A percentile compares a stretch with the other conserved stretches of the same genome.
These are phyloP conservation scores for Andrena flavipes DNA, from an alignment of 2,888 invertebrate genomes.

Conservation along the genomic window DNA sequence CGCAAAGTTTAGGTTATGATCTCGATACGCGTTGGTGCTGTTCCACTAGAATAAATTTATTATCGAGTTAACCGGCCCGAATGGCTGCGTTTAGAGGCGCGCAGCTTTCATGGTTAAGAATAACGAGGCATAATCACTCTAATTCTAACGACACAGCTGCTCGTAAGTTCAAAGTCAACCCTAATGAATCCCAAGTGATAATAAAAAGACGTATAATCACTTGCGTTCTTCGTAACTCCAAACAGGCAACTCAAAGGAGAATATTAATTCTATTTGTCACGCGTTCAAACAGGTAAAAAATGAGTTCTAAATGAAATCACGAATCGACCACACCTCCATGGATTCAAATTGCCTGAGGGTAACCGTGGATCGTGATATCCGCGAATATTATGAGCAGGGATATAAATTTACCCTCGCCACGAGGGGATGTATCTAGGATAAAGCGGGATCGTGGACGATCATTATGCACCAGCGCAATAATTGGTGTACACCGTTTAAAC, in stretches of 20 bases:
- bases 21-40: slow-evolving; percentile 24
- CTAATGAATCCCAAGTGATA: neutral
- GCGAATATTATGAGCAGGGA: neutral
- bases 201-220: too few relatives aligned
- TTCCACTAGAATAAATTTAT: slow-evolving; percentile 31
- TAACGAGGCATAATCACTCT: neutral
- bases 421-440: neutral
- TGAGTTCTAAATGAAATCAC: too few relatives aligned
- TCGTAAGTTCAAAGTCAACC: neutral
- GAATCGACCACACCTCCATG: too few relatives aligned
- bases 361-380: neutral
- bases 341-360: too few relatives aligned
- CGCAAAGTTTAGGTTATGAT: slow-evolving; percentile 43
- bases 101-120: slow-evolving; percentile 7
- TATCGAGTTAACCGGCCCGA: neutral
- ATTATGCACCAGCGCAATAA: slow-evolving; percentile 45
- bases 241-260: too few relatives aligned
- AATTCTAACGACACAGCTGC: neutral
- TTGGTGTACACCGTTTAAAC: slow-evolving; percentile 38
- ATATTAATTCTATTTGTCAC: too few relatives aligned
- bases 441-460: slow-evolving; percentile 17
- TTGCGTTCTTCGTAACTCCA: too few relatives aligned
- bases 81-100: slow-evolving; percentile 1
- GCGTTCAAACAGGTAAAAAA: too few relatives aligned
- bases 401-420: slow-evolving; percentile 6